A percentile compares a stretch with the other conserved stretches of the same genome.
These are phyloP conservation scores for Eupithecia pulchellata DNA, from an alignment of 2,888 invertebrate species.

Conservation along the genomic window DNA sequence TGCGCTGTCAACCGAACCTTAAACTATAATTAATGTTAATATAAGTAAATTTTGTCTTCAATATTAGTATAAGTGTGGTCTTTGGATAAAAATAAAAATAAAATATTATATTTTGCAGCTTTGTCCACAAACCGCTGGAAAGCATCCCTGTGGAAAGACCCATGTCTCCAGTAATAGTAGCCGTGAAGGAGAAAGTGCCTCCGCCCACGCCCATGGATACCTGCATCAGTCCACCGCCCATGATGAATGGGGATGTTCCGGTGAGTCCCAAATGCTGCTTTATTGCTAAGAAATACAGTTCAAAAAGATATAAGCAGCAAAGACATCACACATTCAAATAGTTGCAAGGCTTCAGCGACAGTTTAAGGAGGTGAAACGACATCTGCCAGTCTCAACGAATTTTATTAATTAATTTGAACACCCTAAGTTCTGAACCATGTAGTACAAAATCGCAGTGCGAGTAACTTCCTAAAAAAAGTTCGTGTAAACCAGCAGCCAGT, in stretches of 20 bases:
- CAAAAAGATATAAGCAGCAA: not conserved
- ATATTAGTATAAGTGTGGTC: too few species aligned
- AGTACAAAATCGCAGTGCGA: not conserved
- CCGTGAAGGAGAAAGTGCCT: slow-evolving; percentile 50
- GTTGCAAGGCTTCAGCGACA: too few species aligned
- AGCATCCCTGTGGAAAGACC: slow-evolving; percentile 60
- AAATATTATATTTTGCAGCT: slow-evolving; percentile 44
- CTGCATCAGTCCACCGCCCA: slow-evolving; percentile 75
- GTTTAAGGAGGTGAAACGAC: too few species aligned
- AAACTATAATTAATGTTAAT: too few species aligned
- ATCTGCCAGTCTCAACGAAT: too few species aligned
- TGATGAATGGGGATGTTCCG: slow-evolving; percentile 70
- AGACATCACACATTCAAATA: too few species aligned
- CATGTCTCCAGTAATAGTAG: slow-evolving; percentile 52
- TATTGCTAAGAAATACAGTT: not conserved
- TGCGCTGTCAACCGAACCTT: too few species aligned
- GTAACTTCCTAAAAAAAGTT: not conserved
- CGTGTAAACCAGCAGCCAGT: not conserved
- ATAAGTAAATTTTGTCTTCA: too few species aligned
- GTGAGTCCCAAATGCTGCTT: slow-evolving; percentile 54
- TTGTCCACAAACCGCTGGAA: slow-evolving; percentile 54
- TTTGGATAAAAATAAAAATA: too few species aligned
- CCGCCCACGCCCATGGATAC: slow-evolving; percentile 72
- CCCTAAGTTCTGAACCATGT: too few species aligned
- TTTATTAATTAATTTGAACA: too few species aligned